Percentiles rank a stretch among this genome's conserved stretches.
Conservation (phyloP, 2,113 vertebrate genomes). For the Ophiodon elongatus region DNA sequence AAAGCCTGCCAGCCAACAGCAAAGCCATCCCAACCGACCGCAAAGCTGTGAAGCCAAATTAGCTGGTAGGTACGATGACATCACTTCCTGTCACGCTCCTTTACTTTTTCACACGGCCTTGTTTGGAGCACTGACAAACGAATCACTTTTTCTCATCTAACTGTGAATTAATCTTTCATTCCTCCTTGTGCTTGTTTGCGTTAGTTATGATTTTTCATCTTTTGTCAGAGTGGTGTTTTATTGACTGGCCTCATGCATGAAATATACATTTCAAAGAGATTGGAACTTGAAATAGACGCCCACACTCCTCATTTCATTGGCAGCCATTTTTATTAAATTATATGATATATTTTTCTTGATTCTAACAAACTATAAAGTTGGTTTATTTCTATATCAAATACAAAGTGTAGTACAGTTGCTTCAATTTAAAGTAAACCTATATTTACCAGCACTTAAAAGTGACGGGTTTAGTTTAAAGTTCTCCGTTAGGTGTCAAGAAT, state of each 20-base stretch:
- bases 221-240: slow-evolving; percentile 7
- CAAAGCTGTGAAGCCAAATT: slow-evolving; percentile 54
- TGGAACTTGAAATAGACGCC: background rate
- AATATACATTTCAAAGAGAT: background rate
- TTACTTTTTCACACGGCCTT: background rate
- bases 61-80: slow-evolving; percentile 50
- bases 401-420: background rate
- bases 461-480: background rate
- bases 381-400: background rate
- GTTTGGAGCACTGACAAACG: background rate
- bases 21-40: slow-evolving; percentile 45
- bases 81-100: slow-evolving; percentile 38
- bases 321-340: background rate
- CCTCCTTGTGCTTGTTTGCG: background rate
- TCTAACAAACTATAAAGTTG: background rate
- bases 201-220: background rate
- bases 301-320: background rate
- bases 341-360: background rate
- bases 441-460: slow-evolving; percentile 29
- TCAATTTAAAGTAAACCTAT: background rate
- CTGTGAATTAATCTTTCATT: background rate
- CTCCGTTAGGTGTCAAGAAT: background rate
- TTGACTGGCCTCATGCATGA: background rate
- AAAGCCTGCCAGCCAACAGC: slow-evolving; percentile 35
- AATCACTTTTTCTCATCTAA: background rate